phyloP scores from a whole-genome alignment of 1,140 invertebrate genomes.

The Drosophila bipectinata region DNA sequence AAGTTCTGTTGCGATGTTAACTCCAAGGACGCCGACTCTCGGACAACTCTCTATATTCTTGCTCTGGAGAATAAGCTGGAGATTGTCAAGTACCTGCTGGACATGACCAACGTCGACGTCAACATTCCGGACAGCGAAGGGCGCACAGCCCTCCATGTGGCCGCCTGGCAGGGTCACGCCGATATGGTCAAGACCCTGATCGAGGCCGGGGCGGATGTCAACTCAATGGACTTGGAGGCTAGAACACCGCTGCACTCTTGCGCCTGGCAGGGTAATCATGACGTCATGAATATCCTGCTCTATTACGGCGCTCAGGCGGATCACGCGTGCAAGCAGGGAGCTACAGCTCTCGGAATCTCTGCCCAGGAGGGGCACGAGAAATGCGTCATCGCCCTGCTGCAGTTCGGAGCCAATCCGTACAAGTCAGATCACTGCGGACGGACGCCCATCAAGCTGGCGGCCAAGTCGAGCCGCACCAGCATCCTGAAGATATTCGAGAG shows the following conservation, averaged over 20 bases:
- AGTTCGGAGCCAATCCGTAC: conserved; percentile 95
- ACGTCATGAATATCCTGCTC: conserved; percentile 92
- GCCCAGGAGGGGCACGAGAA: conserved; percentile 96
- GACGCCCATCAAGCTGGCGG: conserved; percentile 86
- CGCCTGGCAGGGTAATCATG: conserved; percentile 96
- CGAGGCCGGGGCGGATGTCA: conserved; percentile 91
- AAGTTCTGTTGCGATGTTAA: conserved; percentile 93
- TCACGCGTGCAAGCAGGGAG: conserved; percentile 97
- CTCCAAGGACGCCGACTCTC: conserved; percentile 95
- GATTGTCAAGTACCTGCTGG: conserved; percentile 92
- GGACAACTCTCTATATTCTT: conserved; percentile 95
- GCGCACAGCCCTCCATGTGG: conserved; percentile 95
- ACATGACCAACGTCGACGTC: conserved; percentile 91
- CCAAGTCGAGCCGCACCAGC: conserved; percentile 85
- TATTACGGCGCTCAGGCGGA: conserved; percentile 92
- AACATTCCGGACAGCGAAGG: conserved; percentile 96
- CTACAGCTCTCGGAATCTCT: conserved; percentile 94
- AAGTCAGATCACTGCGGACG: conserved; percentile 96
- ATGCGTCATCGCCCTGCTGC: conserved; percentile 93
- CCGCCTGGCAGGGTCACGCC: conserved; percentile 92
- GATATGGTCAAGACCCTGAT: conserved; percentile 95
- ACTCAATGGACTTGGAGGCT: conserved; percentile 95
- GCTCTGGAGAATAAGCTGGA: conserved; percentile 95
- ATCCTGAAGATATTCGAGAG: conserved; percentile 83
- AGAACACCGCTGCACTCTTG: conserved; percentile 96